Evolutionary conservation across 2,113 vertebrate species (phyloP), one percentile per base, ranked within the genome.

Genomic region (Eulemur rufifrons): DNA sequence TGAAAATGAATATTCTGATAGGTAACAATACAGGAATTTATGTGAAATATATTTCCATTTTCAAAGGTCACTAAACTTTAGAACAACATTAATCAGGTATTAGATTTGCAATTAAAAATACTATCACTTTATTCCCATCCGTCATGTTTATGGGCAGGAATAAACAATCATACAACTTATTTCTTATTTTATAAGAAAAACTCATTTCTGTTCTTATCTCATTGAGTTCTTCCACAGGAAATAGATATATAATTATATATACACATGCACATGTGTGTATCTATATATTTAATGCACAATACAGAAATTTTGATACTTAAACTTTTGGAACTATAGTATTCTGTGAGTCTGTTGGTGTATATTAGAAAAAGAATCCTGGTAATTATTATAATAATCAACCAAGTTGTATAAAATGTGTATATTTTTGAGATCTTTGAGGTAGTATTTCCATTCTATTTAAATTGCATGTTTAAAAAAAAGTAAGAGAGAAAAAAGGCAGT

Each of bases 61-160:
- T 86, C 63, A 85, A 97, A 94, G 32, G 66, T 94, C 56, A 92
- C 29, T 81, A 83, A 91, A 94, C 45, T 95, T 93, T 68, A 95
- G 77, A 96, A 85, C 42, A 95, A 68, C 45, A 95, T 95, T 95
- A 88, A 89, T 97, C 92, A 95, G n/a, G n/a, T 89, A 89, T 82
- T 91, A 45, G 6, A 92, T 93, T 87, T 92, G 21, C 29, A 97
- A 73, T 95, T 92, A 92, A 37, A 95, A 56, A 64, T 64, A 76
- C 45, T 77, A 96, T 89, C 69, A 81, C 63, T 96, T 94, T 92
- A 95, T 63, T 93, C 66, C 29, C 32, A 89, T 95, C 78, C 78
- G 34, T 82, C 23, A 73, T 68, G 5, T 42, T 10, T 96, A 52
- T 63, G 27, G 63, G 47, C 37, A 95, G 27, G 27, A 20, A 71